Evolutionary conservation across 2,113 vertebrate species (phyloP).

Genomic region (Forbesichthys agassizii): DNA sequence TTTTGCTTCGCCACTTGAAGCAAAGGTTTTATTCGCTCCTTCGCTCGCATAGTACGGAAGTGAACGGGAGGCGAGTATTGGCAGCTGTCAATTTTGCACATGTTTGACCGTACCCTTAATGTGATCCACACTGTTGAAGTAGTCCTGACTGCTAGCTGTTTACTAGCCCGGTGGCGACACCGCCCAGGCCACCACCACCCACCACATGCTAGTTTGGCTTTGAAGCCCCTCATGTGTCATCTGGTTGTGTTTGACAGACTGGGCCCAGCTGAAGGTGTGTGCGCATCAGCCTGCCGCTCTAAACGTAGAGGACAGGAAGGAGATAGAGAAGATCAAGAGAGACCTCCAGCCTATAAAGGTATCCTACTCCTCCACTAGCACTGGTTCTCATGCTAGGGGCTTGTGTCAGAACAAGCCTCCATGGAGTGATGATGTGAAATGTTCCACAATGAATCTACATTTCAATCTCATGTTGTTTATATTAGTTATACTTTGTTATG

Average conservation of each 20-base stretch:
- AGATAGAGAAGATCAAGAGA: conserved; percentile 83
- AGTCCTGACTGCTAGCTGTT: neutral
- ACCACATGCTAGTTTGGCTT: no score
- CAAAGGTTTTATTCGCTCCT: no score
- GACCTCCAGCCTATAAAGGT: conserved; percentile 79
- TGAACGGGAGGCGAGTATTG: no score
- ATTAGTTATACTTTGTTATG: neutral
- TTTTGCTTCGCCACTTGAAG: no score
- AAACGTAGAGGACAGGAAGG: conserved; percentile 75
- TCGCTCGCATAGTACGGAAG: no score
- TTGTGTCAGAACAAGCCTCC: no score
- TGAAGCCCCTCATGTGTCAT: neutral
- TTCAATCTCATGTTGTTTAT: neutral
- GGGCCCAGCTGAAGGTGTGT: conserved; percentile 79
- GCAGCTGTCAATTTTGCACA: no score
- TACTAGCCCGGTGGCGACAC: neutral
- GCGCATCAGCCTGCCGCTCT: conserved; percentile 67
- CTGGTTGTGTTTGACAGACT: conserved; percentile 68
- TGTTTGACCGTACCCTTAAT: no score
- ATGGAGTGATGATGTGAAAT: no score
- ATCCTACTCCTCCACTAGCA: conserved; percentile 17
- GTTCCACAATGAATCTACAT: no score
- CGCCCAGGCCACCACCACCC: no score
- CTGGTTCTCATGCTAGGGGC: neutral
- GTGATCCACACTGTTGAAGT: no score